These are phyloP conservation scores for Cydia pomonella DNA, from an alignment of 1,140 invertebrate genomes.

Conservation along the genomic window DNA sequence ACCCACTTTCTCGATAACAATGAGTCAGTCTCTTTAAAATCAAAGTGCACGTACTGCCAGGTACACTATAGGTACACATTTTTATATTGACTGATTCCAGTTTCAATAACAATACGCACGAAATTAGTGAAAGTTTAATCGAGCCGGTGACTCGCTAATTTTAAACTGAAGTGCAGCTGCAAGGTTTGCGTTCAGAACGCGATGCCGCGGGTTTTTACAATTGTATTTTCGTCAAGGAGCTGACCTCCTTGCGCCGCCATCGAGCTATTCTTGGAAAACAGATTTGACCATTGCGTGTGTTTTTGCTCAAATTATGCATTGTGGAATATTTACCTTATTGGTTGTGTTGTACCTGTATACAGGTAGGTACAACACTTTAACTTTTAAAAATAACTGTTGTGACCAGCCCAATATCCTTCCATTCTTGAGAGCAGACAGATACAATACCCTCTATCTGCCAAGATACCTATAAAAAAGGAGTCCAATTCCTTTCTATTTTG, in stretches of 20 bases:
- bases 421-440: not conserved
- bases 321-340: not conserved
- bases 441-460: too few species aligned
- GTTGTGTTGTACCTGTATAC: too few species aligned
- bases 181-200: not conserved
- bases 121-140: not conserved
- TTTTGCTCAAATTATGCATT: not conserved
- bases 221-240: slow-evolving; percentile 19
- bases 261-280: not conserved
- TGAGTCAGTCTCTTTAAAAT: not conserved
- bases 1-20: too few species aligned
- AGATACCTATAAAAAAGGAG: too few species aligned
- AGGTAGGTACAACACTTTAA: too few species aligned
- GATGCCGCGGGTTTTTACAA: not conserved
- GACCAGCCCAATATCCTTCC: too few species aligned
- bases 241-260: not conserved
- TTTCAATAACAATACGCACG: not conserved
- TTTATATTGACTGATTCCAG: not conserved
- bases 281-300: not conserved
- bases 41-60: not conserved
- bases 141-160: not conserved
- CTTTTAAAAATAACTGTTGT: too few species aligned
- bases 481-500: too few species aligned
- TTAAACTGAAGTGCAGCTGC: slow-evolving; percentile 1
- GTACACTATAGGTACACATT: not conserved